These are phyloP conservation scores for Prosopocoilus inquinatus DNA, from an alignment of 2,888 invertebrate genomes.

Conservation along the genomic window DNA sequence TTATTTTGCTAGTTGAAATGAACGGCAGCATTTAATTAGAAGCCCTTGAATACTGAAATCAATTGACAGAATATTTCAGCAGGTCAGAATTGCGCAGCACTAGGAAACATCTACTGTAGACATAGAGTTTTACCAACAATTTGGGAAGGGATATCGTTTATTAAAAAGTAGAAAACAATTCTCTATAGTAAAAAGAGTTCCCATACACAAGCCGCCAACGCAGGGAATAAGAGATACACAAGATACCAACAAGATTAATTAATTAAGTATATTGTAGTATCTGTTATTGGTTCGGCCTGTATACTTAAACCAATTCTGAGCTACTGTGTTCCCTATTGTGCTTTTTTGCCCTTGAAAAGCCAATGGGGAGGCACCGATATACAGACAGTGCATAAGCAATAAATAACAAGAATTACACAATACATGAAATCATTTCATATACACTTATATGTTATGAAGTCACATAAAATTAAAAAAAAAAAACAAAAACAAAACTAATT, in stretches of 20 bases:
- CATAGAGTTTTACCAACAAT: slow-evolving; percentile 22
- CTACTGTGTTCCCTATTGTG: slow-evolving; percentile 47
- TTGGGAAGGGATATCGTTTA: slow-evolving; percentile 13
- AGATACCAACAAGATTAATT: slow-evolving; percentile 3
- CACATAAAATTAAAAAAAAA: slow-evolving; percentile 41
- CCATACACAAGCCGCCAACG: slow-evolving; percentile 14
- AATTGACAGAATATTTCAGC: slow-evolving; percentile 48
- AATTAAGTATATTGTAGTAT: slow-evolving; percentile 9
- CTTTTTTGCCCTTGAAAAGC: slow-evolving; percentile 49
- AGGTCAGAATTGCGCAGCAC: slow-evolving; percentile 49
- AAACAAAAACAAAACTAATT: slow-evolving; percentile 36
- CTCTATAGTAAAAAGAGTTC: slow-evolving; percentile 17
- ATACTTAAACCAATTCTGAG: slow-evolving; percentile 46
- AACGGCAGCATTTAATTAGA: slow-evolving; percentile 12
- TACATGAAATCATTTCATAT: slow-evolving; percentile 49
- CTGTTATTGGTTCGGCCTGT: slow-evolving; percentile 12
- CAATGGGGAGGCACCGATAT: slow-evolving; percentile 46
- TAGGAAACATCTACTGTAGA: slow-evolving; percentile 37
- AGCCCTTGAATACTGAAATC: slow-evolving; percentile 49
- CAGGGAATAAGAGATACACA: slow-evolving; percentile 10
- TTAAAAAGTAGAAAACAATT: slow-evolving; percentile 29
- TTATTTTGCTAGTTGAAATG: slow-evolving; percentile 13
- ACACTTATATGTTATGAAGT: slow-evolving; percentile 42
- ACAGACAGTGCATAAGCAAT: slow-evolving; percentile 42
- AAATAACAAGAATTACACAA: slow-evolving; percentile 49